Conservation (phyloP, 2,888 invertebrate species). For the Miltochrista miniata region DNA sequence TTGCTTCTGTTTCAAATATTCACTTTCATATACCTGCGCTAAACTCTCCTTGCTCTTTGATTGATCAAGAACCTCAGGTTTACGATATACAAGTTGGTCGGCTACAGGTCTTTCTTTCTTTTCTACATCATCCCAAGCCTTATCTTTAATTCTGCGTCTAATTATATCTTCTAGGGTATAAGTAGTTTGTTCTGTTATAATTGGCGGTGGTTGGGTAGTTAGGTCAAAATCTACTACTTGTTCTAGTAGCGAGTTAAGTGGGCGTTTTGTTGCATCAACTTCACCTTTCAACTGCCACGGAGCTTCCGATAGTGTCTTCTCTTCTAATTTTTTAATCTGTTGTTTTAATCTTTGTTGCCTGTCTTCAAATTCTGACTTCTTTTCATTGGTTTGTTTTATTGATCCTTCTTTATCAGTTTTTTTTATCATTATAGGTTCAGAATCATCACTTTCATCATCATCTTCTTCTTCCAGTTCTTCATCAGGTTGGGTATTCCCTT, state of each 20-base stretch:
- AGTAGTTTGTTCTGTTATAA: conserved; percentile 96
- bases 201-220: conserved; percentile 92
- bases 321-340: conserved; percentile 88
- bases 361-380: conserved; percentile 88
- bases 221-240: conserved; percentile 96
- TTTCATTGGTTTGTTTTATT: conserved; percentile 48
- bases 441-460: conserved; percentile 18
- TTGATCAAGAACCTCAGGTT: conserved; percentile 94
- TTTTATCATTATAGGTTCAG: not conserved
- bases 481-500: no score
- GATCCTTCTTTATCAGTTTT: conserved; percentile 15
- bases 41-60: conserved; percentile 97
- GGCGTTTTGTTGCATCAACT: conserved; percentile 89
- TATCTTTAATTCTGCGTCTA: conserved; percentile 95
- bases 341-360: conserved; percentile 88
- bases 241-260: conserved; percentile 96
- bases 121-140: conserved; percentile 97
- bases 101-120: conserved; percentile 93
- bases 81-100: conserved; percentile 92
- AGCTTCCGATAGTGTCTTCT: conserved; percentile 90
- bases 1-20: conserved; percentile 88
- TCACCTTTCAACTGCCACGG: conserved; percentile 98
- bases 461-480: conserved; percentile 33
- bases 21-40: conserved; percentile 96
- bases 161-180: conserved; percentile 95